Evolutionary conservation across 2,888 invertebrate species (phyloP), one percentile per base, ranked within the genome.

Genomic region (Pediacus dermestoides): DNA sequence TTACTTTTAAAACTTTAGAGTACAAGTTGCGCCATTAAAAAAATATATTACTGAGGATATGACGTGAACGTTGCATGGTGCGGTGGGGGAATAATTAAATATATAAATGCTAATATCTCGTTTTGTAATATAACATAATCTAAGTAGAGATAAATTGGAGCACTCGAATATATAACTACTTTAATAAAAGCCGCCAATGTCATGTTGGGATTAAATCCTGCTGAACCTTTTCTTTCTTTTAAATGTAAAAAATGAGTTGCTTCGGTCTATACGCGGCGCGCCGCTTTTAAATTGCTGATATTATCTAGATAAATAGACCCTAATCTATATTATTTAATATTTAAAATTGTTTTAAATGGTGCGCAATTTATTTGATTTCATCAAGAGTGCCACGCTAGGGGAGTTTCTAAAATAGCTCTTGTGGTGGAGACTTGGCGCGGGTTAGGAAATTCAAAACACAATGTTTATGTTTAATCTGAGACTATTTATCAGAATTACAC

Each of bases 401-500:
- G 36, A 43, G 42, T 42, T 42, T n/a, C n/a, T n/a, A 43, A 48
- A 45, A 41, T 41, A n/a, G n/a, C n/a, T n/a, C n/a, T n/a, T n/a
- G n/a, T n/a, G n/a, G 25, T 15, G 26, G 10, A 26, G 30, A 30
- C 38, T 42, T 33, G 34, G 25, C 15, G 23, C 31, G 16, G 30
- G 38, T 28, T 35, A 18, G 35, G 38, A 40, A 46, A 41, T 42
- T 42, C 44, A 41, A 43, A 50, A 50, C 44, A 50, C 44, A 46
- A 50, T 50, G 49, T 50, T 50, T 50, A 46, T 42, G 39, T 39
- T 44, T 55, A 55, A 53, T 52, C 53, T 44, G 34, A 32, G 42
- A 44, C 50, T 50, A 55, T 55, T 55, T 52, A 53, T 55, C 52
- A 53, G 55, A 44, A 55, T 55, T 53, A 55, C 39, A 47, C 45